These are phyloP conservation scores for Labeo catla DNA, from an alignment of 2,113 vertebrate species.

Conservation along the genomic window DNA sequence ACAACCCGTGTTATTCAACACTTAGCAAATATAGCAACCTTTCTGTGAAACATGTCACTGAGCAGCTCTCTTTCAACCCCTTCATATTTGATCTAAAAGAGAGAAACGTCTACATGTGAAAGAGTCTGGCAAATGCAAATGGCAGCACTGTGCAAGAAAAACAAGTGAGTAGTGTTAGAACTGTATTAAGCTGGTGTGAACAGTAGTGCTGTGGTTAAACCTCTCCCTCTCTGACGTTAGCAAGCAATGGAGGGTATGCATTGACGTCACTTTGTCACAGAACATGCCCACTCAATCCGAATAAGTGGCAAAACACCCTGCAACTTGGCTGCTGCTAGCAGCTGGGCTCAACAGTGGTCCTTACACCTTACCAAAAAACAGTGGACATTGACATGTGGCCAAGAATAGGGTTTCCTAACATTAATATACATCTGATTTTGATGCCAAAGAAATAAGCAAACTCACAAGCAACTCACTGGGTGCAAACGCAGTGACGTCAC, in stretches of 20 bases:
- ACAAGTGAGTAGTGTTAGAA: slow-evolving; percentile 28
- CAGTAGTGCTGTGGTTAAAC: background rate
- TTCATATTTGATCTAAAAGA: slow-evolving; percentile 88
- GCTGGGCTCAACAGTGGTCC: background rate
- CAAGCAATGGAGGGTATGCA: background rate
- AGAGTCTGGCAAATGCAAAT: slow-evolving; percentile 14
- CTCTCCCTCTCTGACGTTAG: background rate
- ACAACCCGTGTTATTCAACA: slow-evolving; percentile 50
- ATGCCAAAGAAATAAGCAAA: no score
- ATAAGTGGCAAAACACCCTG: background rate
- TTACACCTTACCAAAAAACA: background rate
- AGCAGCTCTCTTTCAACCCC: slow-evolving; percentile 82
- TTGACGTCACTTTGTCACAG: background rate
- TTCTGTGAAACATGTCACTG: slow-evolving; percentile 87
- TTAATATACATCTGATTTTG: no score
- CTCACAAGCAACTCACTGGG: no score
- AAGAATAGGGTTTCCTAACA: no score
- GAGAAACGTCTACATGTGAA: slow-evolving; percentile 60
- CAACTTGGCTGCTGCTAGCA: background rate
- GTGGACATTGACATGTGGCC: no score
- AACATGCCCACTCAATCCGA: background rate
- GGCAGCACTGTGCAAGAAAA: slow-evolving; percentile 18
- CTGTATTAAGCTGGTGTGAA: slow-evolving; percentile 3
- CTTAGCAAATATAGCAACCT: slow-evolving; percentile 78
- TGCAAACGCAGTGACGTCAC: no score